Percentiles rank a stretch among this genome's conserved stretches.
Evolutionary conservation across 1,140 invertebrate species (phyloP).

Genomic region (Rhopalosiphum maidis): DNA sequence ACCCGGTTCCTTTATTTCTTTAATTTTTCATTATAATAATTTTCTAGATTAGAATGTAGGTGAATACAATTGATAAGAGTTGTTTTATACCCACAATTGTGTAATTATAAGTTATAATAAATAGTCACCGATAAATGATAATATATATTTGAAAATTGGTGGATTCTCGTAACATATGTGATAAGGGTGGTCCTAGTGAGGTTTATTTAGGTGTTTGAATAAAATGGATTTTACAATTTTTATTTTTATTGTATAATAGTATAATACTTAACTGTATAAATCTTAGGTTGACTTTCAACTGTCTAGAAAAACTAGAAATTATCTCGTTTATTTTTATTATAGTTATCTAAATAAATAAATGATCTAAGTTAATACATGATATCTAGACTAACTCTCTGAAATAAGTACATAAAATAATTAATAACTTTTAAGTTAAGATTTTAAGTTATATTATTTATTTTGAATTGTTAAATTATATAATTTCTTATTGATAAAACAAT

Average conservation of each 20-base stretch:
- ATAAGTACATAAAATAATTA: background rate
- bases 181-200: background rate
- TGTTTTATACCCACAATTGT: background rate
- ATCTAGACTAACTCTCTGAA: background rate
- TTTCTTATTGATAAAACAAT: no score
- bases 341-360: no score
- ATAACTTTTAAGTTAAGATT: background rate
- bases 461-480: no score
- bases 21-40: background rate
- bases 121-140: background rate
- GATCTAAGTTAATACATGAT: background rate
- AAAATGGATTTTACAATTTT: background rate
- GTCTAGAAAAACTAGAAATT: background rate
- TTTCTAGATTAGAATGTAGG: background rate
- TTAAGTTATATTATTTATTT: no score
- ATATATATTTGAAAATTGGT: background rate
- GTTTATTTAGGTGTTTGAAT: background rate
- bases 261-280: no score
- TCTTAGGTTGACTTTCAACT: background rate
- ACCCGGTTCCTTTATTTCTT: background rate
- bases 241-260: background rate
- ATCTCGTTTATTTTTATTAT: background rate
- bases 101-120: background rate
- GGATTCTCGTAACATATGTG: background rate
- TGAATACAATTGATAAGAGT: constrained; percentile 4